Base-by-base conservation (phyloP, 2,113 vertebrate genomes). In the Willisornis vidua region DNA sequence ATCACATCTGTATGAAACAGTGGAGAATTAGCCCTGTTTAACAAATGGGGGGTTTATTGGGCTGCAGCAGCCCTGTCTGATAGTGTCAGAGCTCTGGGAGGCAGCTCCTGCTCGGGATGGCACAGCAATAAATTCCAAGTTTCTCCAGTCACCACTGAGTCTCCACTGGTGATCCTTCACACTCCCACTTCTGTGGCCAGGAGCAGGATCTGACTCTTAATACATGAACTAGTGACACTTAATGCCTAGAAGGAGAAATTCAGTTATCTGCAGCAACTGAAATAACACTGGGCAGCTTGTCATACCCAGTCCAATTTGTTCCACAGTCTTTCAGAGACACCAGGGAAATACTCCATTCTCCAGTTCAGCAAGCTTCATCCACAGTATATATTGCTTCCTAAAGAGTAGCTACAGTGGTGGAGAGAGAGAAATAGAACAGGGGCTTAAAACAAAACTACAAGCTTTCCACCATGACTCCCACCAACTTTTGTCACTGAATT, bases 291-390 rank as follows among this genome's bases (percentile, higher is more conserved):
- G 85, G 88, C 75, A 91, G 87, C 92, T 94, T 96, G 94, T 96
- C 96, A 94, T 92, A 96, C 86, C 92, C 95, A 91, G 93, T 87
- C 76, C 91, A 94, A 96, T 97, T 96, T 96, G 93, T 94, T 96
- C 62, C 76, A 83, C 8, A 72, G 93, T 35, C 89, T 94, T 93
- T 87, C 79, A 76, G 66, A 96, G 87, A 74, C 97, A 82, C 93
- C 54, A 93, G 96, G 97, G 96, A 97, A 97, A 97, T 95, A 94
- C 75, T 91, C 70, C 59, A 85, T 85, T 86, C 91, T 93, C 87
- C 89, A 96, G 70, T 87, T 88, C 94, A 94, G 73, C 89, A 95
- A 94, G 75, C 90, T 96, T 94, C 85, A 91, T 90, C 92, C 85
- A 93, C 89, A 90, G 75, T 68, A 75, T 73, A 80, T 94, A 93